Conservation (phyloP, 35 echinoderm and acorn worm genomes). For the Lytechinus variegatus region DNA sequence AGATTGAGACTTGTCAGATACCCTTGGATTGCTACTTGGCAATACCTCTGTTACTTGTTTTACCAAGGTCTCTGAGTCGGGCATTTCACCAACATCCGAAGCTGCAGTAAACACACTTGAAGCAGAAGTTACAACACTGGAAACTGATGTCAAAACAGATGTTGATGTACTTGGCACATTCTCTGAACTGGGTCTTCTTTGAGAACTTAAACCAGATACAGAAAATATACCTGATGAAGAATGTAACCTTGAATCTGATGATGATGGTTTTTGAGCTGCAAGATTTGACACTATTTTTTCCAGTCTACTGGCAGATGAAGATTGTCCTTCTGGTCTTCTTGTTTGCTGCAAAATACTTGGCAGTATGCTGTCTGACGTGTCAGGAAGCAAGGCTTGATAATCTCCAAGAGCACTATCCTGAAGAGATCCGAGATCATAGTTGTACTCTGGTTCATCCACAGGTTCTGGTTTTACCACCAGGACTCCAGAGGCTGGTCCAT, state of each 20-base stretch:
- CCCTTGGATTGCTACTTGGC: not conserved
- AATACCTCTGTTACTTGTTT: not conserved
- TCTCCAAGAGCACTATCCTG: constrained; percentile 37
- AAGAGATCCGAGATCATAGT: not conserved
- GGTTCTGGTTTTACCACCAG: constrained; percentile 24
- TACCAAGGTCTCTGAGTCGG: not conserved
- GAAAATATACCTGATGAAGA: not conserved
- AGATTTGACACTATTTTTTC: constrained; percentile 37
- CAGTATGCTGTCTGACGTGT: not conserved
- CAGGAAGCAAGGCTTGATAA: constrained; percentile 36
- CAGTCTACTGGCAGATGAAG: constrained; percentile 35
- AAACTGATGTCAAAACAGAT: not conserved
- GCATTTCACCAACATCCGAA: not conserved
- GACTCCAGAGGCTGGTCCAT: not conserved
- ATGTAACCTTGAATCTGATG: not conserved
- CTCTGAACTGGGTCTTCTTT: not conserved
- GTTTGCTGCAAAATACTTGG: constrained; percentile 14
- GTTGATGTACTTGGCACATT: not conserved
- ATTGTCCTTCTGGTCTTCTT: not conserved
- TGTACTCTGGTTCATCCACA: constrained; percentile 35
- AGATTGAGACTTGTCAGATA: not conserved
- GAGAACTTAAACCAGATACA: not conserved
- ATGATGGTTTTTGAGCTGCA: constrained; percentile 30
- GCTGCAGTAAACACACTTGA: not conserved
- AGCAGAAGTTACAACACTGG: too few species aligned